Conservation (phyloP, 2,797 vertebrate genomes). For the Clarias fuscus region DNA sequence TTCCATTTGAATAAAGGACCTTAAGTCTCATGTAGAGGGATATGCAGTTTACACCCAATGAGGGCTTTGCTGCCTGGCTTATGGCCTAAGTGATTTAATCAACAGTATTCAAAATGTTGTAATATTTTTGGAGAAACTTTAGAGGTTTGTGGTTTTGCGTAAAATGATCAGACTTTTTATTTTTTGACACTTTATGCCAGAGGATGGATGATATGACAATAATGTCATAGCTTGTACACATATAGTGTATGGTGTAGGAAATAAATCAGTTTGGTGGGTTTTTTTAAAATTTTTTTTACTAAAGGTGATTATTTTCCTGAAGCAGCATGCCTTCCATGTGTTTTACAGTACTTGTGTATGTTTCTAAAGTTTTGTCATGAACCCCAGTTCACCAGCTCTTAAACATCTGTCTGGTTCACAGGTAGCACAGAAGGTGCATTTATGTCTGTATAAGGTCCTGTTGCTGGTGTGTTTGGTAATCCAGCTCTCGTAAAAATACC, state of each 20-base stretch:
- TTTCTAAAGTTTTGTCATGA: not conserved
- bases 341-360: not conserved
- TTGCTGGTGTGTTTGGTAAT: slow-evolving; percentile 1
- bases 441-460: not conserved
- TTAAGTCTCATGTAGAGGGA: too few species aligned
- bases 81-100: not conserved
- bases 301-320: not conserved
- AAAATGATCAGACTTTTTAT: not conserved
- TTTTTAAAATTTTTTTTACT: not conserved
- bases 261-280: not conserved
- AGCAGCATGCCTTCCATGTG: not conserved
- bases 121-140: not conserved
- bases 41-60: not conserved
- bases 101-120: not conserved
- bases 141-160: not conserved
- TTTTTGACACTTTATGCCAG: not conserved
- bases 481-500: not conserved
- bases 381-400: not conserved
- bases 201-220: not conserved
- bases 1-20: not conserved
- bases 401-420: not conserved
- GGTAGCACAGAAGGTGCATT: not conserved
- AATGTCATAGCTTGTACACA: not conserved
- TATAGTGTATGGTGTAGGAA: not conserved
- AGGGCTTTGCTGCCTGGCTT: not conserved